Conservation (phyloP, 2,113 vertebrate genomes). For the Etheostoma cragini region DNA sequence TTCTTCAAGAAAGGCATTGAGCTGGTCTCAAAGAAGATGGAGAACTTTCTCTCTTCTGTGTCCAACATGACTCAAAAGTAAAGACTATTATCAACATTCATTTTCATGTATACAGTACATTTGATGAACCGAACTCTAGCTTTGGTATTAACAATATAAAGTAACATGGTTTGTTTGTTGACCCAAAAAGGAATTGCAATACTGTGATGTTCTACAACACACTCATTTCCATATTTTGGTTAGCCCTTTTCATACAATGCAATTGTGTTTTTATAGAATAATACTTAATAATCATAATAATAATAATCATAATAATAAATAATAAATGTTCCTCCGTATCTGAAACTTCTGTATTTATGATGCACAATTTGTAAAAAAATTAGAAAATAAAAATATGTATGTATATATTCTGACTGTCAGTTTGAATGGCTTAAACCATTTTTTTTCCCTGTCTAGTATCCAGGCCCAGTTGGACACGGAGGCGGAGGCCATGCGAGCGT, state of each 20-base stretch:
- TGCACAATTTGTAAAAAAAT: not conserved
- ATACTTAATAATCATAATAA: not conserved
- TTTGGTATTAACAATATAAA: not conserved
- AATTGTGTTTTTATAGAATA: not conserved
- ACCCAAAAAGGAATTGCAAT: not conserved
- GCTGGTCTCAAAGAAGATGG: constrained; percentile 93
- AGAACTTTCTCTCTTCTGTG: constrained; percentile 90
- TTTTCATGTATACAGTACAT: not conserved
- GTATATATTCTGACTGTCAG: not conserved
- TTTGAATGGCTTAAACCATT: not conserved
- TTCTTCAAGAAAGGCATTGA: constrained; percentile 97
- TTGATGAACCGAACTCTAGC: not conserved
- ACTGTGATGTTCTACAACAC: not conserved
- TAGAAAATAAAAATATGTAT: too few relatives aligned
- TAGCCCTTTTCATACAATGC: not conserved
- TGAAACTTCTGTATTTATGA: not conserved
- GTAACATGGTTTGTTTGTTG: not conserved
- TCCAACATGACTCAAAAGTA: constrained; percentile 92
- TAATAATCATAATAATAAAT: too few relatives aligned
- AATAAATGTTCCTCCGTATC: not conserved
- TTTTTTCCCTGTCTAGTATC: constrained; percentile 81
- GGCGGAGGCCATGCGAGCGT: constrained; percentile 90
- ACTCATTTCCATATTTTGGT: not conserved
- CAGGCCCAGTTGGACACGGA: constrained; percentile 92
- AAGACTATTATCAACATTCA: constrained; percentile 22